phyloP scores from a whole-genome alignment of 2,797 vertebrate species.

The Spatula versicolor region DNA sequence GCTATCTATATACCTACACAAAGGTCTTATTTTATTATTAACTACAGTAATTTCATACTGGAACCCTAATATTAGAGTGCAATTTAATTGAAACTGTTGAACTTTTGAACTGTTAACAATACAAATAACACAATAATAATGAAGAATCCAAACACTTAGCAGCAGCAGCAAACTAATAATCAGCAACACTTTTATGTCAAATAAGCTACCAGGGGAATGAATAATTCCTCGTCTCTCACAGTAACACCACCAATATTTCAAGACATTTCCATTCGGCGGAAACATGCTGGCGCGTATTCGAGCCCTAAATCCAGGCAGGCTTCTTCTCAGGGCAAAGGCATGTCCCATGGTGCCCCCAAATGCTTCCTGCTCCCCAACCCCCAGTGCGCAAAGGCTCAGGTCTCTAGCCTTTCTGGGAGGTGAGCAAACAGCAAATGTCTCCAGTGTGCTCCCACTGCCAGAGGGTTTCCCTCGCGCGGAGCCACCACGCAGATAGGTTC shows the following conservation, averaged over 20 bases:
- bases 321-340: background rate
- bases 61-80: slow-evolving; percentile 55
- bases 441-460: background rate
- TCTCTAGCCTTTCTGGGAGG: background rate
- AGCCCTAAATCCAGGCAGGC: accelerated
- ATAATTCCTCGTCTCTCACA: slow-evolving; percentile 4
- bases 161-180: slow-evolving; percentile 55
- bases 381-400: background rate
- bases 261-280: background rate
- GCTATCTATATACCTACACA: slow-evolving; percentile 51
- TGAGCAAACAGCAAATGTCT: slow-evolving; percentile 46
- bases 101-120: slow-evolving; percentile 62
- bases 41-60: slow-evolving; percentile 16
- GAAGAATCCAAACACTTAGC: slow-evolving; percentile 51
- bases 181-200: slow-evolving; percentile 42
- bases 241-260: background rate
- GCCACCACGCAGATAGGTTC: slow-evolving; percentile 44
- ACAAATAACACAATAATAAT: slow-evolving; percentile 30
- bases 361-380: background rate
- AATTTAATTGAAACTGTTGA: slow-evolving; percentile 49
- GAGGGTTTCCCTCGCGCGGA: slow-evolving; percentile 28
- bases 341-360: background rate
- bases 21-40: slow-evolving; percentile 66
- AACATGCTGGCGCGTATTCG: background rate
- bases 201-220: slow-evolving; percentile 33